phyloP scores from a whole-genome alignment of 2,888 invertebrate species.

The Drosophila paracracens region DNA sequence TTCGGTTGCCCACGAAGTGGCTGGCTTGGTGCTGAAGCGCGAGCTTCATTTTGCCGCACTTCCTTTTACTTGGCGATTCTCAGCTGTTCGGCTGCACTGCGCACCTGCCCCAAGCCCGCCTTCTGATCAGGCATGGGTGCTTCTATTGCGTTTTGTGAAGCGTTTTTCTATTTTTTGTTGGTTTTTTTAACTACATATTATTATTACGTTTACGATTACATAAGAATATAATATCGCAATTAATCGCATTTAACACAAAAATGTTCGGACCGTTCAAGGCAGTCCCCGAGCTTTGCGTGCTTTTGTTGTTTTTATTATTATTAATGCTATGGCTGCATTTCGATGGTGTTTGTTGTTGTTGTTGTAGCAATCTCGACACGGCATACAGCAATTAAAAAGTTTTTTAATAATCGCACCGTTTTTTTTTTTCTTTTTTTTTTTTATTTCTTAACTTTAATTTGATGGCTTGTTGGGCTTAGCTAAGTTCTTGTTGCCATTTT shows the following conservation, averaged over 20 bases:
- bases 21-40: slow-evolving; percentile 15
- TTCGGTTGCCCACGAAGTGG: not conserved
- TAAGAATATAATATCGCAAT: slow-evolving; percentile 82
- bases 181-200: slow-evolving; percentile 52
- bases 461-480: slow-evolving; percentile 54
- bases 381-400: slow-evolving; percentile 72
- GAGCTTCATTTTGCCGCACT: slow-evolving; percentile 54
- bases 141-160: slow-evolving; percentile 65
- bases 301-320: slow-evolving; percentile 43
- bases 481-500: slow-evolving; percentile 43
- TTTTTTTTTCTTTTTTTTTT: slow-evolving; percentile 69
- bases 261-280: slow-evolving; percentile 69
- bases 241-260: slow-evolving; percentile 82
- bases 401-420: slow-evolving; percentile 72
- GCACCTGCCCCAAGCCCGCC: not conserved
- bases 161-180: slow-evolving; percentile 39
- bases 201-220: slow-evolving; percentile 81
- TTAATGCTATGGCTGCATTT: slow-evolving; percentile 42
- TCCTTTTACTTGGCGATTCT: slow-evolving; percentile 35
- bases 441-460: slow-evolving; percentile 74
- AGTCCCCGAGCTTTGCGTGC: slow-evolving; percentile 64
- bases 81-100: not conserved
- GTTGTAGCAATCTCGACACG: slow-evolving; percentile 66
- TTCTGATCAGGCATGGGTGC: slow-evolving; percentile 29
- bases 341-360: slow-evolving; percentile 29